Evolutionary conservation across 2,888 invertebrate genomes (phyloP).

Genomic region (Rhagium mordax): DNA sequence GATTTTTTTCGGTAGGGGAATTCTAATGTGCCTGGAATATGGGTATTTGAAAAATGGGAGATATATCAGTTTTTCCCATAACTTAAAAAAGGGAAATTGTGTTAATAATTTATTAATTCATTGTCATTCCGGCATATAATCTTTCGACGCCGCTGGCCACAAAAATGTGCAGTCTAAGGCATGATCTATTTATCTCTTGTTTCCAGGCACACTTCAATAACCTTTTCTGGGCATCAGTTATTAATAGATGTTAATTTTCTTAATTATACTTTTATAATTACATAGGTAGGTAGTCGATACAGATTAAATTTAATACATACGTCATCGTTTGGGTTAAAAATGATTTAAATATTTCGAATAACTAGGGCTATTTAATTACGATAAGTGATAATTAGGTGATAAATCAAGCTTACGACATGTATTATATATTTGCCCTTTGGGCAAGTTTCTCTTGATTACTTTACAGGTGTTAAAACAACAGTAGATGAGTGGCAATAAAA

Average conservation of each 20-base stretch:
- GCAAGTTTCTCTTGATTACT: not conserved
- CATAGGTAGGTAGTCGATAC: not conserved
- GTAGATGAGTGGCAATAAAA: not conserved
- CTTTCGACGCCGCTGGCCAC: not conserved
- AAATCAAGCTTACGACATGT: conserved; percentile 2
- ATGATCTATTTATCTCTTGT: not conserved
- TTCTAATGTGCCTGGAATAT: too few species aligned
- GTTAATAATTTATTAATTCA: too few species aligned
- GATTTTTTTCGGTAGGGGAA: too few species aligned
- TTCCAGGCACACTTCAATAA: not conserved
- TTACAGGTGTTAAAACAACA: conserved; percentile 4
- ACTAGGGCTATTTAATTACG: conserved; percentile 14
- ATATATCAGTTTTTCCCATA: too few species aligned
- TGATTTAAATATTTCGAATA: conserved; percentile 6
- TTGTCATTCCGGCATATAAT: not conserved
- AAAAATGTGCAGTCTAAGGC: not conserved
- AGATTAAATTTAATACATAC: not conserved
- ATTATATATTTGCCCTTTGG: not conserved
- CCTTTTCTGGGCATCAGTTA: not conserved
- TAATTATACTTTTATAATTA: not conserved
- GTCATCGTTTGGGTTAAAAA: not conserved
- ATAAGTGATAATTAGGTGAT: conserved; percentile 28
- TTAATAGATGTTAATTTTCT: not conserved
- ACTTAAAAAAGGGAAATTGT: too few species aligned
- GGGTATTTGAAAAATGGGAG: too few species aligned